A percentile compares a stretch with the other conserved stretches of the same genome.
Evolutionary conservation across 1,140 invertebrate genomes (phyloP).

Genomic region (Stratiolaelaps scimitus): DNA sequence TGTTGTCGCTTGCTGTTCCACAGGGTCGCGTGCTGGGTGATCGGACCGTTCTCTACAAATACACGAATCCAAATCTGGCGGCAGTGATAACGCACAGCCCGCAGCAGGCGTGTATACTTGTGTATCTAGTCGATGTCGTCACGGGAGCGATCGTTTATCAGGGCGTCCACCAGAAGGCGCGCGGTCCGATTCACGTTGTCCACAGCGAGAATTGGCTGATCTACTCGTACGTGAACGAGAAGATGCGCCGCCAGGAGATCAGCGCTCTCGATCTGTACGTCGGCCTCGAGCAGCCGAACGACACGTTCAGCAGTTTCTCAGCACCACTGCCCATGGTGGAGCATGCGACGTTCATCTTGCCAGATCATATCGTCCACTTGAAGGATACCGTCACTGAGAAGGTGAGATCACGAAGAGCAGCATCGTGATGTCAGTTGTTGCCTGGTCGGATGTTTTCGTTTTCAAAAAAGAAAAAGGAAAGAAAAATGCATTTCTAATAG

Average conservation of each 20-base stretch:
- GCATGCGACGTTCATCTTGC: conserved; percentile 77
- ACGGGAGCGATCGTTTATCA: conserved; percentile 54
- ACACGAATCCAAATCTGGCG: conserved; percentile 91
- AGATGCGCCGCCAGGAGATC: conserved; percentile 76
- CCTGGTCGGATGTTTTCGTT: conserved; percentile 32
- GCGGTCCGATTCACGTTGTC: conserved; percentile 69
- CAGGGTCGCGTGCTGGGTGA: conserved; percentile 78
- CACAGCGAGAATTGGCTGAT: conserved; percentile 96
- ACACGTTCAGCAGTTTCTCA: conserved; percentile 60
- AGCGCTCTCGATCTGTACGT: conserved; percentile 88
- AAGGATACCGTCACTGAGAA: conserved; percentile 67
- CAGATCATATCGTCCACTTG: conserved; percentile 62
- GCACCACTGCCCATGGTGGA: conserved; percentile 62
- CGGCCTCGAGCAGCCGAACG: conserved; percentile 71
- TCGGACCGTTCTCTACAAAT: conserved; percentile 93
- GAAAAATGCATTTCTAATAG: no score
- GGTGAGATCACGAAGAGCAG: conserved; percentile 91
- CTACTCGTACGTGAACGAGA: conserved; percentile 88
- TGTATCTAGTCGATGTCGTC: conserved; percentile 80
- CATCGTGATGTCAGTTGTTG: conserved; percentile 56
- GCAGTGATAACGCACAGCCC: conserved; percentile 54
- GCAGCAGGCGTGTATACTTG: conserved; percentile 29
- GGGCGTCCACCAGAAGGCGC: conserved; percentile 46
- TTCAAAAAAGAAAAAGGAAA: conserved; percentile 8
- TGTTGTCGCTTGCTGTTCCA: no score